Evolutionary conservation across 2,113 vertebrate species (phyloP).

Genomic region (Peromyscus leucopus): DNA sequence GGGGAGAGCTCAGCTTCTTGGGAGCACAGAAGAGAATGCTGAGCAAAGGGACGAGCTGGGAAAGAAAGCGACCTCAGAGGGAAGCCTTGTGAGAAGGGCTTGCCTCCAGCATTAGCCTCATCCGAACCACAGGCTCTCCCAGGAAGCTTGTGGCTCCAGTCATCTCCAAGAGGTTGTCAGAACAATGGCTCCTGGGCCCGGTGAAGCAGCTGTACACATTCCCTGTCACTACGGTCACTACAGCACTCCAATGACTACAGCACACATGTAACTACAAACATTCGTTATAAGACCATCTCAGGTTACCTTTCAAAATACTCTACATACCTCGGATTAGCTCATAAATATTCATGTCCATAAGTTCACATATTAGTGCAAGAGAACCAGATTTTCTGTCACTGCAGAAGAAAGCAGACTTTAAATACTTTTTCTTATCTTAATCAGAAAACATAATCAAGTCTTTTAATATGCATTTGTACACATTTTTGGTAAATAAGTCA

Average conservation of each 20-base stretch:
- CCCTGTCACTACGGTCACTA: rapidly evolving
- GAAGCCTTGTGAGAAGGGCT: neutral
- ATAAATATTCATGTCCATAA: slow-evolving; percentile 97
- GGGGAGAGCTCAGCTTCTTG: neutral
- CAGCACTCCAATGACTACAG: neutral
- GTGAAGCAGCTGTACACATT: rapidly evolving
- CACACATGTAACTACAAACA: neutral
- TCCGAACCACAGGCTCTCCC: rapidly evolving
- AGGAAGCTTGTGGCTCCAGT: too few species aligned
- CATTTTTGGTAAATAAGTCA: neutral
- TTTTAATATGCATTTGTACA: slow-evolving; percentile 43
- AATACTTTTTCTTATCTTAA: slow-evolving; percentile 50
- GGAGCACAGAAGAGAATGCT: neutral
- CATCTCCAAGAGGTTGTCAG: neutral
- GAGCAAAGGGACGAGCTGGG: rapidly evolving
- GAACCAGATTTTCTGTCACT: slow-evolving; percentile 92
- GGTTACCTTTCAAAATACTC: slow-evolving; percentile 46
- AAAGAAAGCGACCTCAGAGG: neutral
- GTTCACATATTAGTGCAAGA: slow-evolving; percentile 93
- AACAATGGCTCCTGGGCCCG: too few species aligned
- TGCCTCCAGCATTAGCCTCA: neutral
- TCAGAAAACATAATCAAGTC: slow-evolving; percentile 66
- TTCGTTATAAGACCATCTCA: neutral
- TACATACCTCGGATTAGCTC: slow-evolving; percentile 93
- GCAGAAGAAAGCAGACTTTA: slow-evolving; percentile 83